These are phyloP conservation scores for Ornithoptera priamus DNA, from an alignment of 2,888 invertebrate genomes.

Conservation along the genomic window DNA sequence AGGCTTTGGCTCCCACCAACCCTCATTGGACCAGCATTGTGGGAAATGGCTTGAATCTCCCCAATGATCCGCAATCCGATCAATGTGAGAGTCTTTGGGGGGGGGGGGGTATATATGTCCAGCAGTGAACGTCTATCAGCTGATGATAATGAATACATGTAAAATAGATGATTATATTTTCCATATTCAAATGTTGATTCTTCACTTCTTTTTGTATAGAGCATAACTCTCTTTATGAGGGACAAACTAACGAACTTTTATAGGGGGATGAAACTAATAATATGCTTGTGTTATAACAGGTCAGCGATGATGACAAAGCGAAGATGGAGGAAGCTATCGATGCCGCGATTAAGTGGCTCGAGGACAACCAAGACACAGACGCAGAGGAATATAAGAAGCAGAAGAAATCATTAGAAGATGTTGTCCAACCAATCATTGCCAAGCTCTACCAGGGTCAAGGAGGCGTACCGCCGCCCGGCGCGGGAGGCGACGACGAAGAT, in stretches of 20 bases:
- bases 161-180: too few species aligned
- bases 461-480: constrained; percentile 86
- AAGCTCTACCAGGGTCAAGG: constrained; percentile 96
- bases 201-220: neutral
- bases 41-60: too few species aligned
- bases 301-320: constrained; percentile 92
- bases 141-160: too few species aligned
- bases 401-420: constrained; percentile 96
- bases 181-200: neutral
- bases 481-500: constrained; percentile 85
- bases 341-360: constrained; percentile 98
- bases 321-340: constrained; percentile 98
- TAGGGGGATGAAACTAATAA: neutral
- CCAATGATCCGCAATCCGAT: too few species aligned
- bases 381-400: constrained; percentile 95
- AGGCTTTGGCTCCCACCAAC: too few species aligned
- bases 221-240: neutral
- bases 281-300: constrained; percentile 38
- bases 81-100: too few species aligned
- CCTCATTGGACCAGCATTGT: too few species aligned
- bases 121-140: too few species aligned
- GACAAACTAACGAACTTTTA: neutral
- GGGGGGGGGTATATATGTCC: too few species aligned
- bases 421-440: constrained; percentile 98
- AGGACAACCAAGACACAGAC: constrained; percentile 96